A percentile compares a stretch with the other conserved stretches of the same genome.
phyloP scores from a whole-genome alignment of 2,888 invertebrate species.

The Rhagonycha lutea region DNA sequence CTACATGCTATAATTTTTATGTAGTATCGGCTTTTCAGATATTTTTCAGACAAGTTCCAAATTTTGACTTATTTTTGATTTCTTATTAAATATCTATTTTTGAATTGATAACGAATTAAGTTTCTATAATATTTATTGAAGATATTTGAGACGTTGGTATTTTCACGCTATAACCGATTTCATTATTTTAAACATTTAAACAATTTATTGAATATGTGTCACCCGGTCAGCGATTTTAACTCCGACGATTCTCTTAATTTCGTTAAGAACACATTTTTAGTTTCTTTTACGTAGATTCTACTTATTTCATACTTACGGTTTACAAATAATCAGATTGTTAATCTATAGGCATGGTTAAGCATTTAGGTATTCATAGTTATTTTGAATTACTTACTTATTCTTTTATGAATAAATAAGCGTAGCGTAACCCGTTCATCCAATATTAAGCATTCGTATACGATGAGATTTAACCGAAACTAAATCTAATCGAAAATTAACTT shows the following conservation, averaged over 20 bases:
- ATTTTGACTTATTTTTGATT: too few species aligned
- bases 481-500: background rate
- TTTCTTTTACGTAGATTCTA: background rate
- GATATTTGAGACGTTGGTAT: background rate
- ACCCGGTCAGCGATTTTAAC: constrained; percentile 7
- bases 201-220: background rate
- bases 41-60: background rate
- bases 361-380: background rate
- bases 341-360: background rate
- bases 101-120: too few species aligned
- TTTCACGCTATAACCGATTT: background rate
- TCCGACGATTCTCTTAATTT: background rate
- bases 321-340: background rate
- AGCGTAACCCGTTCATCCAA: background rate
- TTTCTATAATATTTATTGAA: too few species aligned
- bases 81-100: too few species aligned
- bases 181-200: background rate
- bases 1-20: background rate
- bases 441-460: background rate
- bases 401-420: background rate
- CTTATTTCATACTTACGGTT: background rate
- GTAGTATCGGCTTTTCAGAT: background rate
- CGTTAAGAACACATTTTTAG: background rate
- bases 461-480: background rate
- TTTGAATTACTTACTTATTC: background rate